A percentile compares a stretch with the other conserved stretches of the same genome.
These are phyloP conservation scores for Hipparchia semele DNA, from an alignment of 2,888 invertebrate species.

Conservation along the genomic window DNA sequence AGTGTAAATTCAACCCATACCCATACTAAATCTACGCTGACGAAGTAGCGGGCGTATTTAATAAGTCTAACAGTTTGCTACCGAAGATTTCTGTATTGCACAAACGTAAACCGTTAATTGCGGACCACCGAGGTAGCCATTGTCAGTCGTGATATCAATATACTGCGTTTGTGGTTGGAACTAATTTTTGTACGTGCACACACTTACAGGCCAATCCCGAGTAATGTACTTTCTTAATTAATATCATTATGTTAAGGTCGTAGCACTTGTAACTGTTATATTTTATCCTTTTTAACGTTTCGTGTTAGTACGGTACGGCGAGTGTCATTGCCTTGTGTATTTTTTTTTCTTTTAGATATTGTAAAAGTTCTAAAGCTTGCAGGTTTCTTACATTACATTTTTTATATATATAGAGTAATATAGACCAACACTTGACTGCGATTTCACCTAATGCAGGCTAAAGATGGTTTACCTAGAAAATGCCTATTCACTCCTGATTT, in stretches of 20 bases:
- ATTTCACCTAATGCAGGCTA: too few species aligned
- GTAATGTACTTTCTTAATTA: conserved; percentile 31
- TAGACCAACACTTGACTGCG: too few species aligned
- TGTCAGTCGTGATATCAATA: conserved; percentile 42
- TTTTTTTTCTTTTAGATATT: background rate
- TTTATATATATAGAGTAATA: background rate
- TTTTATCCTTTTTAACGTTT: conserved; percentile 1
- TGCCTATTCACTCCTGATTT: too few species aligned
- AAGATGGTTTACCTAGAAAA: too few species aligned
- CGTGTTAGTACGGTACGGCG: background rate
- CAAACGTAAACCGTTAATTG: conserved; percentile 41
- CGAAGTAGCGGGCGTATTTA: too few species aligned
- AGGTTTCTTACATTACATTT: background rate
- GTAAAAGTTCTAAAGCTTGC: background rate
- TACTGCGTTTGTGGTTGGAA: conserved; percentile 39
- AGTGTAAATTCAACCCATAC: too few species aligned
- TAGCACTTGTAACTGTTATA: conserved; percentile 25
- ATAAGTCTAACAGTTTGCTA: conserved; percentile 20
- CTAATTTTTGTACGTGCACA: conserved; percentile 41
- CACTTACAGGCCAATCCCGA: conserved; percentile 33
- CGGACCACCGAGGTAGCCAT: conserved; percentile 41
- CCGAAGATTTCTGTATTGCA: conserved; percentile 35
- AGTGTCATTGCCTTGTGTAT: background rate
- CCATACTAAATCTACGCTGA: too few species aligned
- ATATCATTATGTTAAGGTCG: conserved; percentile 28